Evolutionary conservation across 2,888 invertebrate species (phyloP).

Genomic region (Ormyrus thymus): DNA sequence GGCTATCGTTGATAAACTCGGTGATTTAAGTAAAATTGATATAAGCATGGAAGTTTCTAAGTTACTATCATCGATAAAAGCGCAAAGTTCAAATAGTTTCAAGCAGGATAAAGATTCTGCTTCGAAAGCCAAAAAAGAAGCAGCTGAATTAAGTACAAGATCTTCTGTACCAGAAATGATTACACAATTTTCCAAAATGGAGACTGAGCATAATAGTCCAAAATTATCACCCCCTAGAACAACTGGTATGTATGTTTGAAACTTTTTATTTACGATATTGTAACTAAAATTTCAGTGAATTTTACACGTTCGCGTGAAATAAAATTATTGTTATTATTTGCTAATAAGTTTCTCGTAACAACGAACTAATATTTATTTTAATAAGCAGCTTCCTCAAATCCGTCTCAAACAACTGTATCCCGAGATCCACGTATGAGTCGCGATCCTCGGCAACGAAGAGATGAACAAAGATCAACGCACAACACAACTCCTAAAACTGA

Average conservation of each 20-base stretch:
- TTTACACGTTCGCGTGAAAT: neutral
- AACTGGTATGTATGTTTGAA: slow-evolving; percentile 26
- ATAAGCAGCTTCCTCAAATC: neutral
- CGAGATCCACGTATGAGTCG: slow-evolving; percentile 73
- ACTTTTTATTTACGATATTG: neutral
- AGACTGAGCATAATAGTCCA: slow-evolving; percentile 66
- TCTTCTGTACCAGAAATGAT: slow-evolving; percentile 5
- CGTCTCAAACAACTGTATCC: slow-evolving; percentile 58
- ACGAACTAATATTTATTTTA: neutral
- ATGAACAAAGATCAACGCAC: slow-evolving; percentile 50
- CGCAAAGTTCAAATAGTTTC: slow-evolving; percentile 62
- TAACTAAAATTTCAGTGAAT: no score
- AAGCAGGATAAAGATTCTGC: slow-evolving; percentile 55
- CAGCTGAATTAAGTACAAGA: neutral
- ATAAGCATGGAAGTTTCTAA: slow-evolving; percentile 85
- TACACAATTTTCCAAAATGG: slow-evolving; percentile 55
- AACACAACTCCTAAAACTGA: neutral
- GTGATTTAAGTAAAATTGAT: slow-evolving; percentile 84
- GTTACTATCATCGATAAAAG: slow-evolving; percentile 79
- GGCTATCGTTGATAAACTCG: slow-evolving; percentile 80
- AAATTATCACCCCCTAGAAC: slow-evolving; percentile 60
- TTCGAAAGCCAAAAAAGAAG: slow-evolving; percentile 46
- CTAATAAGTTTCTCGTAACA: neutral
- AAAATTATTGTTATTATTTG: neutral
- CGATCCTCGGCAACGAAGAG: slow-evolving; percentile 63